Percentiles rank a stretch among this genome's conserved stretches.
Evolutionary conservation across 2,113 vertebrate species (phyloP).

Genomic region (Scophthalmus maximus): DNA sequence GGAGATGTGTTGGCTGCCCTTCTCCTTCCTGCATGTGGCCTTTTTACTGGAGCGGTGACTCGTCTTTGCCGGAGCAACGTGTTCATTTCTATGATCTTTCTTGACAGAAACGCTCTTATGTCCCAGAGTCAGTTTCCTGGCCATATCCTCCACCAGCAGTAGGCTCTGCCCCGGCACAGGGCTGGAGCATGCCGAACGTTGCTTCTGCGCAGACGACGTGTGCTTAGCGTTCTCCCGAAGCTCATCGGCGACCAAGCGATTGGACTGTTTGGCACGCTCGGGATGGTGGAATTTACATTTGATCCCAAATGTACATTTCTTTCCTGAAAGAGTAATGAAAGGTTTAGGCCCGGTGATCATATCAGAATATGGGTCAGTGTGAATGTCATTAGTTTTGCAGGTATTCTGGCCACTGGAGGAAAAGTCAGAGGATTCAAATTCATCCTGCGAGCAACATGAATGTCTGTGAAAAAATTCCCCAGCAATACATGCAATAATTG

Average conservation of each 20-base stretch:
- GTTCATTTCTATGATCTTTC: constrained; percentile 62
- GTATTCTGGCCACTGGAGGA: too few relatives aligned
- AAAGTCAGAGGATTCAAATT: too few relatives aligned
- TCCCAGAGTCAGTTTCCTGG: constrained; percentile 76
- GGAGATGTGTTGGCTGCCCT: constrained; percentile 53
- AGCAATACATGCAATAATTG: too few relatives aligned
- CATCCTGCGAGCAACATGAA: too few relatives aligned
- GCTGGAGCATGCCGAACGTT: constrained; percentile 55
- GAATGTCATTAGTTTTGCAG: too few relatives aligned
- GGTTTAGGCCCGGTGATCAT: background rate
- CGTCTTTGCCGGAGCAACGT: constrained; percentile 50
- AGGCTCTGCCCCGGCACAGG: constrained; percentile 53
- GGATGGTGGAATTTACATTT: constrained; percentile 96
- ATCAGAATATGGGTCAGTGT: background rate
- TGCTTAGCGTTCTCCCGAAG: constrained; percentile 88
- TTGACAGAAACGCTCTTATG: constrained; percentile 67
- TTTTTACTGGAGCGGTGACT: constrained; percentile 53
- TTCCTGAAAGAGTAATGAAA: constrained; percentile 81
- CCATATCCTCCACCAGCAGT: constrained; percentile 77
- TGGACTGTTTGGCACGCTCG: constrained; percentile 87
- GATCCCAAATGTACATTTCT: constrained; percentile 94
- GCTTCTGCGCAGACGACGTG: constrained; percentile 45
- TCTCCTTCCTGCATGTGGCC: constrained; percentile 73
- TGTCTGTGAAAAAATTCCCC: too few relatives aligned
- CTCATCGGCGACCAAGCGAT: constrained; percentile 88